Conservation (phyloP, 1,140 invertebrate genomes). For the Cylas formicarius region DNA sequence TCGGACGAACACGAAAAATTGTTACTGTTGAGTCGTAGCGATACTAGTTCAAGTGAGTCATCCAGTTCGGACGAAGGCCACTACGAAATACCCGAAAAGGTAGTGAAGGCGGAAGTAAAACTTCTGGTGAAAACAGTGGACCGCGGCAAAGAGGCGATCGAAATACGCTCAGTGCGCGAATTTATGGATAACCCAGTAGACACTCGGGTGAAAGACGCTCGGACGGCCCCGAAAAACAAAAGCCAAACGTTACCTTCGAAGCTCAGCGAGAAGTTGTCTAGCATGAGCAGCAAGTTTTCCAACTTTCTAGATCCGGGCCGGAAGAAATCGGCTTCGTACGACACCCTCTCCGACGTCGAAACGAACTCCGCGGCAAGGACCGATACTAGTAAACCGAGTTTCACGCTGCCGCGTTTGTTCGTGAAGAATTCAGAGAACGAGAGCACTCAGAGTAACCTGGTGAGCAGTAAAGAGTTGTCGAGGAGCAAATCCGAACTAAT, state of each 20-base stretch:
- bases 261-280: constrained; percentile 21
- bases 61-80: constrained; percentile 27
- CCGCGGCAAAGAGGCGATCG: constrained; percentile 46
- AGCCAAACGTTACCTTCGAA: constrained; percentile 26
- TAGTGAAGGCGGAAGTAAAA: constrained; percentile 46
- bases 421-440: constrained; percentile 27
- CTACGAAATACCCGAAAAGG: constrained; percentile 26
- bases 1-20: neutral
- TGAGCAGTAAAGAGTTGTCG: constrained; percentile 16
- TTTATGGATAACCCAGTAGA: constrained; percentile 38
- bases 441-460: constrained; percentile 3
- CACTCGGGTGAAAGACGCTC: constrained; percentile 2
- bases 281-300: constrained; percentile 25
- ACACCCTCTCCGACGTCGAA: constrained; percentile 3
- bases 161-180: constrained; percentile 47
- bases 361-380: neutral
- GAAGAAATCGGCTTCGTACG: constrained; percentile 21
- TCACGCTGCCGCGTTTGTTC: constrained; percentile 37
- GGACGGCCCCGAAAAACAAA: constrained; percentile 7
- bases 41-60: constrained; percentile 9
- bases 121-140: constrained; percentile 47
- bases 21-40: too few species aligned
- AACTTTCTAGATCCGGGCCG: constrained; percentile 22
- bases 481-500: constrained; percentile 32
- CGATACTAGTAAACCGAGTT: constrained; percentile 28